A percentile compares a stretch with the other conserved stretches of the same genome.
Conservation (phyloP, 2,113 vertebrate genomes). For the Gallinago media region DNA sequence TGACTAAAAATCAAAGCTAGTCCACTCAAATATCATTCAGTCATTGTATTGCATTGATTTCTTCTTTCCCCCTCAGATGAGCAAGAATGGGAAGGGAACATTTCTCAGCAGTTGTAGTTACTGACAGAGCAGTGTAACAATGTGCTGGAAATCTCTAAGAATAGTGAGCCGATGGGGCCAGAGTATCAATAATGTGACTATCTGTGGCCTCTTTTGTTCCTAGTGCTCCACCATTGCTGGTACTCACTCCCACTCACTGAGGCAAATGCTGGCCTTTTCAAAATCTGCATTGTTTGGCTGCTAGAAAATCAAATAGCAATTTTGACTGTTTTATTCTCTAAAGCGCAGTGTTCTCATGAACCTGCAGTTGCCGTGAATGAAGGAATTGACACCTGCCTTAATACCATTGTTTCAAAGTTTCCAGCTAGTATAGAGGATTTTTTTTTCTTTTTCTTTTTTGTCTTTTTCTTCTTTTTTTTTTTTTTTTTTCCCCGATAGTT, state of each 20-base stretch:
- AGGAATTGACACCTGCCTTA: background rate
- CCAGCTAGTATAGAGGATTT: background rate
- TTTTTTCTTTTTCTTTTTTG: accelerated
- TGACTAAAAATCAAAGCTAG: slow-evolving; percentile 55
- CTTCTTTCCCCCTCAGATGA: background rate
- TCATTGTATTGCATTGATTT: slow-evolving; percentile 60
- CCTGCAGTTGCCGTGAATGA: background rate
- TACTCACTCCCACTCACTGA: background rate
- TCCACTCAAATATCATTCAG: slow-evolving; percentile 43
- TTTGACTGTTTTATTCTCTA: background rate
- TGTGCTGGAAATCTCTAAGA: slow-evolving; percentile 28
- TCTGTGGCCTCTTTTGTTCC: slow-evolving; percentile 42
- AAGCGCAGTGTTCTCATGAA: background rate
- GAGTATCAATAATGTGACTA: slow-evolving; percentile 39
- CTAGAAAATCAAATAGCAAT: slow-evolving; percentile 37
- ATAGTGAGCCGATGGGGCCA: slow-evolving; percentile 1
- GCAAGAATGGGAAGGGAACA: slow-evolving; percentile 41
- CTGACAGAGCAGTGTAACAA: slow-evolving; percentile 34
- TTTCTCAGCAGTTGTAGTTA: slow-evolving; percentile 56
- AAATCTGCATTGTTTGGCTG: slow-evolving; percentile 28
- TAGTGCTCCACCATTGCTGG: background rate
- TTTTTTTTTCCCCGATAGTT: background rate
- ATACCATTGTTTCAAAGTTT: slow-evolving; percentile 7
- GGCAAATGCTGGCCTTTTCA: slow-evolving; percentile 1
- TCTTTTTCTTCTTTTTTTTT: accelerated